Base-by-base conservation (phyloP, 1,140 invertebrate species). In the Lordiphosa clarofinis region DNA sequence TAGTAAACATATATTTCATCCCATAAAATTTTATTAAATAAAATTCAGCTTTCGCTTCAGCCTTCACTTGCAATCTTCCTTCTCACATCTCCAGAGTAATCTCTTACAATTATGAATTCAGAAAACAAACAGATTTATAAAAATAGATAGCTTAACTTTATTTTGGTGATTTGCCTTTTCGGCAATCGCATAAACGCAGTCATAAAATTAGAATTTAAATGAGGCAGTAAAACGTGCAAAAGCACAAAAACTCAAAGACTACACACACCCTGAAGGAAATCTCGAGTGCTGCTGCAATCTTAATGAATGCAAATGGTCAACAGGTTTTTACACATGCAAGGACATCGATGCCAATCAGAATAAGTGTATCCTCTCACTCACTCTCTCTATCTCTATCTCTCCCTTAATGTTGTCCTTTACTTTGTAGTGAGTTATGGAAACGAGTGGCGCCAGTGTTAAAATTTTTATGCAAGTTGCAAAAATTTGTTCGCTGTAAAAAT, bases 231-330 rank as follows among this genome's bases (percentile, higher is more conserved):
- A 84, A 71, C 55, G 37, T 56, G 52, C 46, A 57, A 61, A 63
- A 53, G 48, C 56, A 50, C 38, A 49, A 58, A 11, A 54, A 31
- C 28, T 53, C 36, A 71, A 56, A 49, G 54, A 48, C 33, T n/a
- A n/a, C n/a, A n/a, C 4, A 11, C n/a, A 11, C 13, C 28, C 33
- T 37, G 3, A 13, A 47, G 50, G 40, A 37, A 55, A 21, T 43
- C 24, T 53, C 13, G 13, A 21, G 13, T 10, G 21, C 21, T 50
- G 7, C 11, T 40, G 1, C 39, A 35, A 56, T 43, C 55, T 55
- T 73, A 87, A 87, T 82, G 62, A 73, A 87, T 87, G 82, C 76
- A 87, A 87, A 87, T 87, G 82, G 82, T 84, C 82, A 87, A 87
- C 84, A 87, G 84, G 84, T 87, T 84, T 56, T 46, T 50, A 47